Base-by-base conservation (phyloP, 2,888 invertebrate species). In the Neoitamus cyanurus region DNA sequence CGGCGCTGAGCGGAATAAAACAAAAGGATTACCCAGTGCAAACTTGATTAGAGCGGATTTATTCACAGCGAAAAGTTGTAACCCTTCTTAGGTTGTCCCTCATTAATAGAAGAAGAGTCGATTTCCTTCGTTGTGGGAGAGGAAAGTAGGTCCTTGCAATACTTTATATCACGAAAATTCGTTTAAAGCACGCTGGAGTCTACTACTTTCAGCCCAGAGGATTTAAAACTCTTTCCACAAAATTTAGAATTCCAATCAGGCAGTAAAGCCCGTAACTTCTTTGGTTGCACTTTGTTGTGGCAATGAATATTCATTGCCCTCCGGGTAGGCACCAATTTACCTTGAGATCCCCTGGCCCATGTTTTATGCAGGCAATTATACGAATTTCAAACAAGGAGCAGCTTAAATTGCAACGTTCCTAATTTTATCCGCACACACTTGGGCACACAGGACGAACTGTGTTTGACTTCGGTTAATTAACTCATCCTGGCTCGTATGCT, bases 191-290 rank as follows among this genome's bases (percentile, higher is more conserved):
- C n/a, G 9, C 73, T 1, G 20, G 70, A 70, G 36, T 0, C 31
- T 70, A 9, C 25, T 34, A 75, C 75, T 20, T 13, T 48, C 25
- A 75, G 7, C 42, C 46, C 46, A 77, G 28, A 77, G 80, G 34
- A 58, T 58, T 80, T 48, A n/a, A 80, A 80, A 80, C 80, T 80
- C 68, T 58, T 80, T 80, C 34, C 20, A 34, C 30, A 80, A 48
- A 77, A 80, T 80, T 80, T 80, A 31, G 80, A 80, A 80, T 80
- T 80, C 80, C 80, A 80, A 80, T 80, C 80, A 80, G 58, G 80
- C 80, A 68, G 58, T 31, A 80, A 77, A 77, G 77, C 25, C 46
- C 77, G 37, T 46, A 77, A 80, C 80, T 80, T 80, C 36, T 68
- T 58, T 58, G 68, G 80, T 80, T 80, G 80, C 80, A 80, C 68